phyloP scores from a whole-genome alignment of 2,888 invertebrate genomes.

The Noctuana brunneofusca region DNA sequence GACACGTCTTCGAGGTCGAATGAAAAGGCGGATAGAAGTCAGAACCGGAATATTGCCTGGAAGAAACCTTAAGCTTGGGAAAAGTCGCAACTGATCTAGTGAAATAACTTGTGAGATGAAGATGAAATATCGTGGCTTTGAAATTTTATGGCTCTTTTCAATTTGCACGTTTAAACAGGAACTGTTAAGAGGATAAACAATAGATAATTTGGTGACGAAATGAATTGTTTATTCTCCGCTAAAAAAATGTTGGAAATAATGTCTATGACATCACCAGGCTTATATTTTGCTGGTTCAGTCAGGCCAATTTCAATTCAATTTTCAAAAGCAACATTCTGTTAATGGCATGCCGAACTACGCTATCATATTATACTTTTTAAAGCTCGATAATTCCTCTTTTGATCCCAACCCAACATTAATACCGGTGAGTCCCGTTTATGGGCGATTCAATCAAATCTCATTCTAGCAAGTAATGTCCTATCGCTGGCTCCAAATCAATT shows the following conservation, averaged over 20 bases:
- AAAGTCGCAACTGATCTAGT: neutral
- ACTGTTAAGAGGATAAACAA: too few relatives aligned
- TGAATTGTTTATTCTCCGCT: neutral
- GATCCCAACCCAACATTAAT: neutral
- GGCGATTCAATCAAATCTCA: constrained; percentile 6
- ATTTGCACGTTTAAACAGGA: neutral
- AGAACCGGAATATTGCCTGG: constrained; percentile 11
- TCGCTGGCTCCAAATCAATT: constrained; percentile 18
- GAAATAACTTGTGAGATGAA: neutral
- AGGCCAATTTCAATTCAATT: too few relatives aligned
- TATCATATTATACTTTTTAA: neutral
- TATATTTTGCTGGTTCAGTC: too few relatives aligned
- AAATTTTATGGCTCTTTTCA: neutral
- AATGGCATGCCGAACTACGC: too few relatives aligned
- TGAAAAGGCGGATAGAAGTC: constrained; percentile 25
- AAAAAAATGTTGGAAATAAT: too few relatives aligned
- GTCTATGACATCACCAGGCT: too few relatives aligned
- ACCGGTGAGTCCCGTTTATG: neutral
- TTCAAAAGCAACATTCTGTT: neutral
- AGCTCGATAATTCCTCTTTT: neutral
- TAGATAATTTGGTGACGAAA: neutral
- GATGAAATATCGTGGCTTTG: neutral
- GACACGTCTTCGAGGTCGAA: constrained; percentile 19
- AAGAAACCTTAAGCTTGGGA: neutral
- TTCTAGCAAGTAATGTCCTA: neutral